Evolutionary conservation across 2,113 vertebrate species (phyloP), one percentile per base, ranked within the genome.

Genomic region (Helogale parvula): DNA sequence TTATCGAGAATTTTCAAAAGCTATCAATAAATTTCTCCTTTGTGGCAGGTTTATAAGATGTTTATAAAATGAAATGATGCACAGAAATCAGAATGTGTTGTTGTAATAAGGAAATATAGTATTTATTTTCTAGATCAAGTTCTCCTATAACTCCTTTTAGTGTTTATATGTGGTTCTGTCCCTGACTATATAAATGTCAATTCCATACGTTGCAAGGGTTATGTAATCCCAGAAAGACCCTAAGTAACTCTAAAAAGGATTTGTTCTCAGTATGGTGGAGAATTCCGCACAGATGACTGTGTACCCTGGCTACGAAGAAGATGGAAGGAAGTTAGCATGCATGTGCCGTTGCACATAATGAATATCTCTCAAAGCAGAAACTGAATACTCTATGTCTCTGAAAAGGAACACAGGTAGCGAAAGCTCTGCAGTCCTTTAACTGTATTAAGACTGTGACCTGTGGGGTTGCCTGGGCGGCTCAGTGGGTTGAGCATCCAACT

Each of bases 111-210:
- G 2, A 91, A 82, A 66, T 15, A 25, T 7, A 84, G 4, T 38
- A 91, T 86, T n/a, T 87, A 41, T 68, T 89, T 94, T 83, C 60
- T 72, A 63, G 19, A 25, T 90, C 17, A 88, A 74, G 8, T 74
- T 79, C 13, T 84, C 9, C 33, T 14, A 74, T 35, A 54, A 80
- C 8, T 27, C 29, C 86, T 76, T 93, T 71, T 57, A 50, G n/a
- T 80, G 12, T 85, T 25, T 71, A 6, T 71, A 11, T 83, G 7
- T 86, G 27, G n/a, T 45, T 29, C n/a, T 84, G 35, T 77, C 80
- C 76, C 50, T 66, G 47, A 47, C 35, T 38, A 31, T 35, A 29
- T 68, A 80, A n/a, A 84, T 21, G 3, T 71, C 54, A 52, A 47
- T 74, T 41, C 3, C 17, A 76, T 81, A 66, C 3, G 69, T 5